These are phyloP conservation scores for Folsomia candida DNA, from an alignment of 2,888 invertebrate genomes.

Conservation along the genomic window DNA sequence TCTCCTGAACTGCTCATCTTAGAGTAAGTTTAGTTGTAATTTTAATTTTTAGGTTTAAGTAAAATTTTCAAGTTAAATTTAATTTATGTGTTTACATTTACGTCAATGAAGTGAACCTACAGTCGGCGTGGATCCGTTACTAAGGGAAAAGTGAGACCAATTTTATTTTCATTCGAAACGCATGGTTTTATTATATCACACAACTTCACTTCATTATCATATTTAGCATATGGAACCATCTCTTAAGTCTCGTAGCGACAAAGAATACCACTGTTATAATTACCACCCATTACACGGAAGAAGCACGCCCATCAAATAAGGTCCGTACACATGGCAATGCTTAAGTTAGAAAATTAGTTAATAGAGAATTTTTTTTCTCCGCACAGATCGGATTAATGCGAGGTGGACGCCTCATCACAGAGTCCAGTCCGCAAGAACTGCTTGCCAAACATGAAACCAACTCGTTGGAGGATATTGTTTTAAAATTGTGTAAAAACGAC, in stretches of 20 bases:
- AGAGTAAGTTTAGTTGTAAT: too few relatives aligned
- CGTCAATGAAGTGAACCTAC: too few relatives aligned
- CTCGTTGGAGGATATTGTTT: constrained; percentile 85
- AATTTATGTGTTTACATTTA: too few relatives aligned
- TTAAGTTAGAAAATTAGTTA: too few relatives aligned
- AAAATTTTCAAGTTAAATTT: too few relatives aligned
- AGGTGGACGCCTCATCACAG: constrained; percentile 82
- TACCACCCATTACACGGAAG: constrained; percentile 27
- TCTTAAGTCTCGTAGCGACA: constrained; percentile 30
- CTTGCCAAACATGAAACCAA: constrained; percentile 76
- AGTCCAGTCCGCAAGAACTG: constrained; percentile 78
- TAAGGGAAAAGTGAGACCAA: constrained; percentile 23
- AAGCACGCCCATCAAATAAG: too few relatives aligned
- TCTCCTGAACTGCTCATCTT: constrained; percentile 30
- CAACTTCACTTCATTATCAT: too few relatives aligned
- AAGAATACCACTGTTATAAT: constrained; percentile 33
- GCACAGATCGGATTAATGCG: constrained; percentile 96
- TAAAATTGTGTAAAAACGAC: constrained; percentile 63
- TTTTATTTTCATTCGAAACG: neutral
- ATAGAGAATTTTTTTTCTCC: too few relatives aligned
- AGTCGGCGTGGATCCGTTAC: constrained; percentile 22
- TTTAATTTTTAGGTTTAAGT: too few relatives aligned
- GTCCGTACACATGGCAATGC: too few relatives aligned
- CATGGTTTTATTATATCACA: neutral
- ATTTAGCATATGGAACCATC: constrained; percentile 36